A percentile compares a stretch with the other conserved stretches of the same genome.
phyloP scores from a whole-genome alignment of 2,113 vertebrate species.

The Calyptommatus sinebrachiatus region DNA sequence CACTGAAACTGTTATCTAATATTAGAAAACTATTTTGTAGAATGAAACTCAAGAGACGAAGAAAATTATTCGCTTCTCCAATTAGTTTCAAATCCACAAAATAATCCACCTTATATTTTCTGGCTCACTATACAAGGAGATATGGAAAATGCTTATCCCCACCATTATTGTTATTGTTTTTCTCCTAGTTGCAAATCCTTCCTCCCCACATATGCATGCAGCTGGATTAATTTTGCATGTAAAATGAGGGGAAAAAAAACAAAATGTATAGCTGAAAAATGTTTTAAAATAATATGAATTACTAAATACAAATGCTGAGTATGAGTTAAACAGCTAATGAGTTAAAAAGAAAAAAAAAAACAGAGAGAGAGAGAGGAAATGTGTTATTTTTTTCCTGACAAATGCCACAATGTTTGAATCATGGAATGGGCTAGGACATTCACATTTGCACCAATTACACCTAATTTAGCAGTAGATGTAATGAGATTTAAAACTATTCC shows the following conservation, averaged over 20 bases:
- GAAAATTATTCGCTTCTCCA: constrained; percentile 42
- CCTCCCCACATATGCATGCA: not conserved
- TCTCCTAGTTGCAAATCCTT: not conserved
- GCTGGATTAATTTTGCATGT: not conserved
- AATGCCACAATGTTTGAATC: constrained; percentile 9
- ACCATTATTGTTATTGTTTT: constrained; percentile 3
- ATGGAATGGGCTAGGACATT: too few species aligned
- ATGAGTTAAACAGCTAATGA: too few species aligned
- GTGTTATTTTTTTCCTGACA: constrained; percentile 51
- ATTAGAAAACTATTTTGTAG: constrained; percentile 42
- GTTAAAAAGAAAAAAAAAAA: too few species aligned
- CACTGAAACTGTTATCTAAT: constrained; percentile 22
- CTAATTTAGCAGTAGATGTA: too few species aligned
- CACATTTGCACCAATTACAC: too few species aligned
- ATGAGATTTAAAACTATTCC: too few species aligned
- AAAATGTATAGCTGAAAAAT: constrained; percentile 18
- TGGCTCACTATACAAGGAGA: constrained; percentile 7
- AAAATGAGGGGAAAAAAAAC: not conserved
- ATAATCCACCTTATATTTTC: constrained; percentile 33
- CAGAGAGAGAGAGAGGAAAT: too few species aligned
- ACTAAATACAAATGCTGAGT: too few species aligned
- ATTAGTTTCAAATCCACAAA: constrained; percentile 28
- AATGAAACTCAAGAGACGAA: constrained; percentile 27
- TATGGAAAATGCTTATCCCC: constrained; percentile 21
- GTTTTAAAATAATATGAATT: constrained; percentile 3